Evolutionary conservation across 2,888 invertebrate genomes (phyloP), one percentile per base, ranked within the genome.

Genomic region (Drosophila meridionalis): DNA sequence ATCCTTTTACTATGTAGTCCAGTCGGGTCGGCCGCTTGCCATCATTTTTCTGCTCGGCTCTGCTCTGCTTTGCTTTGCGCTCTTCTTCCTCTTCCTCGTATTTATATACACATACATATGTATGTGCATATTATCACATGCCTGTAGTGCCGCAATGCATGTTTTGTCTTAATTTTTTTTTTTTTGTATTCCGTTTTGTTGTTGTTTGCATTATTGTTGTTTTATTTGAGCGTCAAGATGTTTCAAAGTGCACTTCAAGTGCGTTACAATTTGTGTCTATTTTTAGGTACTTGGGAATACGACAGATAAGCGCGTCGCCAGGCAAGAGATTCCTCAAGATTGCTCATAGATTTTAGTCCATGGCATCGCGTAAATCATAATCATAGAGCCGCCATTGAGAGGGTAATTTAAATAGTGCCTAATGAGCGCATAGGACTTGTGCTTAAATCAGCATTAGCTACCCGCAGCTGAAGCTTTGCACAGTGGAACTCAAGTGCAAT

Each of bases 221-320:
- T 73, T 81, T 85, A 75, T 82, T 87, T 75, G 56, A 75, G 71
- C 73, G 73, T 86, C 80, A 85, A 86, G 84, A 88, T 87, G 76
- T 88, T 86, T 76, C 74, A 81, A 74, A 88, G 86, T 88, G 89
- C 87, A 87, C 80, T 88, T 86, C 82, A 86, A 86, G 87, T 86
- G 82, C 89, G 87, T 60, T 83, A 78, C 82, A 85, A 80, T 76
- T 82, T 70, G 63, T 34, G 69, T 76, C 86, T 85, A 86, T 86
- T 83, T 87, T 86, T 76, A 86, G 88, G 7, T 66, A 69, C 85
- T 82, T 86, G 85, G 88, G 85, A 86, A 86, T 88, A 85, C 42
- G 56, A 52, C 45, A 70, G 72, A 69, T 70, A 79, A 77, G 60
- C 52, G 63, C 59, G 68, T 52, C 48, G 52, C 40, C 55, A 53